phyloP scores from a whole-genome alignment of 2,797 vertebrate genomes.

The Coregonus ussuriensis region DNA sequence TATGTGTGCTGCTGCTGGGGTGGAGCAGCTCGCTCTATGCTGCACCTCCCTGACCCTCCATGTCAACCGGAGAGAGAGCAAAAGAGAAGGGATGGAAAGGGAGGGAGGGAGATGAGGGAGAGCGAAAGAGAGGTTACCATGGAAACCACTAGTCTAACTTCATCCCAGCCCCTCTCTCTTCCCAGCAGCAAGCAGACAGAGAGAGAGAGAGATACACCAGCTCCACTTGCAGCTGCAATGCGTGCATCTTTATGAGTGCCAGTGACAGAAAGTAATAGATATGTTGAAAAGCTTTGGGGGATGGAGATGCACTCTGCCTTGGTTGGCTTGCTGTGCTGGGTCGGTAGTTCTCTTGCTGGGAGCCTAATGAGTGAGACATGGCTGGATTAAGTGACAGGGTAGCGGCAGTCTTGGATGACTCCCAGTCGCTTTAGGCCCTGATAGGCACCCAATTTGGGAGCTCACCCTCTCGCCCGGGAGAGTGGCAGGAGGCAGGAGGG shows the following conservation, averaged over 20 bases:
- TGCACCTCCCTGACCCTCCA: neutral
- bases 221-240: slow-evolving; percentile 1
- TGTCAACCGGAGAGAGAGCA: slow-evolving; percentile 2
- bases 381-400: slow-evolving; percentile 32
- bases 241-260: slow-evolving; percentile 17
- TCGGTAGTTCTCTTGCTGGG: slow-evolving; percentile 2
- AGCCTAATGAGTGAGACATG: slow-evolving; percentile 36
- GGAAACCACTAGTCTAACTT: slow-evolving; percentile 61
- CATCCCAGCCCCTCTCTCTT: slow-evolving; percentile 23
- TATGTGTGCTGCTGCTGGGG: slow-evolving; percentile 31
- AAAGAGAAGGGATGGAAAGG: no score
- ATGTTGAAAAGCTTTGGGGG: neutral
- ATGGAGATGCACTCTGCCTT: neutral
- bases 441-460: slow-evolving; percentile 30
- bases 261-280: neutral
- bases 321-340: neutral
- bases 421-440: slow-evolving; percentile 10
- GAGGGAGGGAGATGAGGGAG: no score
- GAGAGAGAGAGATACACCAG: neutral
- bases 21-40: slow-evolving; percentile 34
- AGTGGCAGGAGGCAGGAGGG: neutral
- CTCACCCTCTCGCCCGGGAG: neutral
- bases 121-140: slow-evolving; percentile 55
- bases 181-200: neutral
- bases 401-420: slow-evolving; percentile 9